Evolutionary conservation across 2,888 invertebrate species (phyloP).

Genomic region (Megaustenia siamemsis): DNA sequence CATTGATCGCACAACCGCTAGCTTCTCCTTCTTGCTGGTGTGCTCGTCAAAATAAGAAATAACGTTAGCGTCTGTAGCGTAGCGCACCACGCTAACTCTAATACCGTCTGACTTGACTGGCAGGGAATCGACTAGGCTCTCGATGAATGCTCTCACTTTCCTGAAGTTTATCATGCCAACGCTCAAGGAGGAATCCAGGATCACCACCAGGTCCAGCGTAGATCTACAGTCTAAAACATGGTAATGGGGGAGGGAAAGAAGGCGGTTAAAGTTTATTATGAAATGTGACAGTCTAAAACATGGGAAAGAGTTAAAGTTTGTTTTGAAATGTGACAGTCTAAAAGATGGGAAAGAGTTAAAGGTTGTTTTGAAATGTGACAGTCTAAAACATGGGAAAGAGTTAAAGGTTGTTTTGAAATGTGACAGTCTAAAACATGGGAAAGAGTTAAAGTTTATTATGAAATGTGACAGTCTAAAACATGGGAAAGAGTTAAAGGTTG

Average conservation of each 20-base stretch:
- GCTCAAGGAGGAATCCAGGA: constrained; percentile 25
- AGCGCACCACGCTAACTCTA: constrained; percentile 1
- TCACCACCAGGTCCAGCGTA: constrained; percentile 26
- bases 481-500: too few species aligned
- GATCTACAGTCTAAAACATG: constrained; percentile 1
- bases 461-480: too few species aligned
- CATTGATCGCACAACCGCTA: neutral
- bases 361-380: too few species aligned
- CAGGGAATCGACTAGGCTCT: neutral
- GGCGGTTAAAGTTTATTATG: neutral
- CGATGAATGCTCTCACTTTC: neutral
- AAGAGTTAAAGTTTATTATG: too few species aligned
- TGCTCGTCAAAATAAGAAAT: constrained; percentile 21
- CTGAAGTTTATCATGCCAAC: constrained; percentile 19
- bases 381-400: too few species aligned
- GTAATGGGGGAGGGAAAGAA: too few species aligned
- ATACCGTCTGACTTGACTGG: constrained; percentile 10
- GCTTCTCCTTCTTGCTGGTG: neutral
- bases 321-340: too few species aligned
- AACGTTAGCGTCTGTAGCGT: neutral
- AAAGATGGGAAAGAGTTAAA: too few species aligned
- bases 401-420: too few species aligned
- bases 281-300: neutral
- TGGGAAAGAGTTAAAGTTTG: too few species aligned
- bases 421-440: too few species aligned